Evolutionary conservation across 2,113 vertebrate species (phyloP), one percentile per base, ranked within the genome.

Genomic region (Halichoerus grypus): DNA sequence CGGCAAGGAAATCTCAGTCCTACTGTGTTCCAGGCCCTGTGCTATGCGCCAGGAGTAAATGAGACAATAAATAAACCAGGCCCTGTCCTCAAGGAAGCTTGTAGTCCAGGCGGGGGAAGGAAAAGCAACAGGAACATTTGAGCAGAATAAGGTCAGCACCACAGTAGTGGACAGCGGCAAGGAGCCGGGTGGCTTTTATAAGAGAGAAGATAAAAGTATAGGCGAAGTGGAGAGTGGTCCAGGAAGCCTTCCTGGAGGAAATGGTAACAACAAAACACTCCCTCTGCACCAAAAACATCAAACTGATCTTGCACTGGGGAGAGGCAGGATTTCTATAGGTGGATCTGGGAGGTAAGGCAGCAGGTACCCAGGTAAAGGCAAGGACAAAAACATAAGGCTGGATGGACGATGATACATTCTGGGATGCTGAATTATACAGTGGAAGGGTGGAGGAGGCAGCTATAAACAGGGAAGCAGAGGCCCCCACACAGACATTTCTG

Each of bases 91-190:
- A 71, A 24, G 65, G 53, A 96, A 89, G 49, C 15, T 22, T 51
- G 33, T n/a, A 18, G 42, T 42, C 42, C 55, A 18, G 69, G 39
- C 67, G 63, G 10, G 31, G 4, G n/a, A 65, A 71, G 24, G 42
- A 42, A 76, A n/a, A 24, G 61, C n/a, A 2, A 28, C 5, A 0
- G 3, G 7, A 55, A 46, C 84, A 1, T 33, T 10, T 4, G 61
- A 36, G 72, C 39, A 1, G 49, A 33, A 31, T 28, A 46, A 12
- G n/a, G 88, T 98, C 98, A 98, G 98, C 98, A 98, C 97, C 96
- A 97, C 63, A 5, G 77, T 7, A 1, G 39, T 96, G 98, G 98
- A 97, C 98, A 98, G 98, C 98, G 96, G 46, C 97, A 97, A 67
- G 63, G 81, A 10, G 69, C 24, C 0, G 0, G 1, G 1, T 0